Evolutionary conservation across 30 jellyfish, hydroid and myxozoan genomes (phyloP).

Genomic region (Nemopilema nomurai): DNA sequence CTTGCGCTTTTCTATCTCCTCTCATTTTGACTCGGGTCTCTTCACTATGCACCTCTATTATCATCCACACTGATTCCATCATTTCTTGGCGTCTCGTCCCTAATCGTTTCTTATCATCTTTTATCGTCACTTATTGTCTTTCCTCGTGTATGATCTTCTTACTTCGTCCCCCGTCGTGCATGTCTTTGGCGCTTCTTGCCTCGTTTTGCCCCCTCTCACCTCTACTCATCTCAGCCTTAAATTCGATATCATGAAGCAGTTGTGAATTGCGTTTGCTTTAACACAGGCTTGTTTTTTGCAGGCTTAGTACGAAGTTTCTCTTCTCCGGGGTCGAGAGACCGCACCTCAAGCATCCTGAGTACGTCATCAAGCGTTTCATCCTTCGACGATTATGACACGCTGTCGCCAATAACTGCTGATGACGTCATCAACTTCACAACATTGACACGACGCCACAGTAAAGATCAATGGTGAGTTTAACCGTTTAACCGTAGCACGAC

Average conservation of each 20-base stretch:
- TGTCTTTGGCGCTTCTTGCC: too few relatives aligned
- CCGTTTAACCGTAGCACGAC: background rate
- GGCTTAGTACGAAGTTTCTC: slow-evolving; percentile 20
- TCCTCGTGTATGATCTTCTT: too few relatives aligned
- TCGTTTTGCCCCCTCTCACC: too few relatives aligned
- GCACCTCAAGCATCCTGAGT: slow-evolving; percentile 79
- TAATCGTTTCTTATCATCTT: too few relatives aligned
- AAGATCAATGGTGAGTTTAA: slow-evolving; percentile 41
- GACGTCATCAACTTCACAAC: slow-evolving; percentile 61
- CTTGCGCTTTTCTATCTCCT: too few relatives aligned
- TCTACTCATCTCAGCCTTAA: too few relatives aligned
- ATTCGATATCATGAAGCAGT: background rate
- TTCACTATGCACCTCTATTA: too few relatives aligned
- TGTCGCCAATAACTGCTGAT: slow-evolving; percentile 38
- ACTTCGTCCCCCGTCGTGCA: too few relatives aligned
- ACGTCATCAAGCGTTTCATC: slow-evolving; percentile 86
- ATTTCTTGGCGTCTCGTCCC: too few relatives aligned
- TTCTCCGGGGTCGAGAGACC: slow-evolving; percentile 54
- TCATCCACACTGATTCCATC: too few relatives aligned
- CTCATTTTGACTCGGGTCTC: too few relatives aligned
- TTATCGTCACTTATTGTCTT: too few relatives aligned
- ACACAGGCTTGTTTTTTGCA: background rate
- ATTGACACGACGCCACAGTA: slow-evolving; percentile 47
- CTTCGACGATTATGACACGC: slow-evolving; percentile 68
- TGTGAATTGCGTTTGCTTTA: background rate